Conservation (phyloP, 1,140 invertebrate species). For the Galleria mellonella region DNA sequence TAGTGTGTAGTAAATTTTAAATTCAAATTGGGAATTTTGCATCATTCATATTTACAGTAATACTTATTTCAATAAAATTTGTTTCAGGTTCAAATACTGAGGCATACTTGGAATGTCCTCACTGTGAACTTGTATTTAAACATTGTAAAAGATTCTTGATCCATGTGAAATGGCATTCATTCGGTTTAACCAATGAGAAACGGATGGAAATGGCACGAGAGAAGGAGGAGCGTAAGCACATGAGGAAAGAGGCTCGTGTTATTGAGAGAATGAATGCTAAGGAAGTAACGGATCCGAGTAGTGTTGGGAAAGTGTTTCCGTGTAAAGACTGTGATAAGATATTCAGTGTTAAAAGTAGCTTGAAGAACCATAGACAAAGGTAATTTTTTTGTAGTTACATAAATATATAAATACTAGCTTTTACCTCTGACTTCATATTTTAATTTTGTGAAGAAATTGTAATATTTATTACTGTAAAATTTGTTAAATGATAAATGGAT, state of each 20-base stretch:
- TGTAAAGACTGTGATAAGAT: conserved; percentile 55
- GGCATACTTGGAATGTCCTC: conserved; percentile 41
- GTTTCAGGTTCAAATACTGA: conserved; percentile 17
- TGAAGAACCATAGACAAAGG: conserved; percentile 53
- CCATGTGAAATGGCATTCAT: conserved; percentile 61
- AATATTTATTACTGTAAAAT: too few relatives aligned
- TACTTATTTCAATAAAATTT: not conserved
- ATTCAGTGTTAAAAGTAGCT: conserved; percentile 31
- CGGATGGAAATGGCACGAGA: conserved; percentile 32
- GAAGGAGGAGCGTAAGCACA: conserved; percentile 18
- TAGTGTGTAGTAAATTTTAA: too few relatives aligned
- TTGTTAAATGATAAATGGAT: too few relatives aligned
- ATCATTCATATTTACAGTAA: not conserved
- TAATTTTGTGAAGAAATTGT: too few relatives aligned
- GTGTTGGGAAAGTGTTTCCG: conserved; percentile 14
- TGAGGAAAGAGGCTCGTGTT: conserved; percentile 23
- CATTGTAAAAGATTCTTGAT: conserved; percentile 59
- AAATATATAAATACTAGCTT: too few relatives aligned
- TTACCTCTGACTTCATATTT: too few relatives aligned
- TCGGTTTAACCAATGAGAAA: conserved; percentile 42
- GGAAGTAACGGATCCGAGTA: conserved; percentile 27
- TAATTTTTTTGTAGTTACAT: conserved; percentile 12
- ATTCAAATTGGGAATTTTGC: not conserved
- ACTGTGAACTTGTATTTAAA: conserved; percentile 44
- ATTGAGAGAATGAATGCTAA: conserved; percentile 30